Base-by-base conservation (phyloP, 2,888 invertebrate genomes). In the Sminthurinus aureus region DNA sequence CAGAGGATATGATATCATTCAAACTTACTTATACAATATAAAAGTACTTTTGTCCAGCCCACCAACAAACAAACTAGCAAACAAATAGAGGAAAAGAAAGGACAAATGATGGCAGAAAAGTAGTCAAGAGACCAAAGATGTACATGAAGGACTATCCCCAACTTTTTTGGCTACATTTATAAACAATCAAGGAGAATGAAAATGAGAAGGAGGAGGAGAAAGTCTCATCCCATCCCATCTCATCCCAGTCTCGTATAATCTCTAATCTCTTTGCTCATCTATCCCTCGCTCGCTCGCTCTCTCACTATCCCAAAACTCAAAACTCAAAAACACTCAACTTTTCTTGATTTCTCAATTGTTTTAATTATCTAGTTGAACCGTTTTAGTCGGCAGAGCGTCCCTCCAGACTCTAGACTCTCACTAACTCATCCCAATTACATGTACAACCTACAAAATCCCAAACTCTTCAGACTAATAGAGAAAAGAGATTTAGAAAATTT, bases 341-440 rank as follows among this genome's bases (percentile, higher is more conserved):
- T 85, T 85, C 38, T 38, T 38, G 38, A 84, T 86, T 85, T 84
- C 86, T 85, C 86, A 85, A 86, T 86, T 86, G 86, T 86, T 86
- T 86, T 86, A 86, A 86, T 86, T 86, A 86, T 85, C 85, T 83
- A 75, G 50, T 79, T 76, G 76, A 76, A 76, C 75, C 76, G 58
- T 76, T 76, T 76, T 76, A 50, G 52, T 79, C 79, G 66, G 58
- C 22, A 58, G 26, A 78, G 78, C 8, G 20, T 69, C 69, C 69
- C 69, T 22, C 24, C 69, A 20, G 38, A 38, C 58, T 13, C 13
- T 11, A 58, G 64, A 77, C 51, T 77, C 20, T 12, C 77, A 13
- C 22, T 18, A 58, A 22, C 26, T 20, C 77, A 64, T 58, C 24
- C 51, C 75, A n/a, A 20, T 71, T 71, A 67, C 71, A 22, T 71